Evolutionary conservation across 2,888 invertebrate genomes (phyloP), one percentile per base, ranked within the genome.

Genomic region (Parthenolecanium corni): DNA sequence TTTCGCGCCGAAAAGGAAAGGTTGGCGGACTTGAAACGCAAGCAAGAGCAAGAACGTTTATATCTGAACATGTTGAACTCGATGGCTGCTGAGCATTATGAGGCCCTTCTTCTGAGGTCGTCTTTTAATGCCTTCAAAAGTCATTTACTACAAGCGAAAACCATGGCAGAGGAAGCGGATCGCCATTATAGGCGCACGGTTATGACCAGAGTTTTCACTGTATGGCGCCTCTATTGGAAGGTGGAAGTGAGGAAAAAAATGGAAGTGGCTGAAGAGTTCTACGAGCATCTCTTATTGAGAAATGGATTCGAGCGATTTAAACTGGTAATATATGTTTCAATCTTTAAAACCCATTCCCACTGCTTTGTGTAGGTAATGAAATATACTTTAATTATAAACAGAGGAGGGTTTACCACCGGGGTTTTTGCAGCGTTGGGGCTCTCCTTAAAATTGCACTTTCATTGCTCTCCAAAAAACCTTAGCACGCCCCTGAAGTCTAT

Each of bases 151-250:
- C 36, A 46, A 6, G 21, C 16, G n/a, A 44, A 38, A 42, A 21
- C 31, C 12, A 46, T 54, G 47, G 16, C 44, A 24, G 46, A 47
- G 23, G 46, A 63, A 52, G 65, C 66, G 12, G 64, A 65, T n/a
- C 49, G 51, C 14, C 58, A 62, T 62, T 65, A 66, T 46, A 38
- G 65, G 14, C 23, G 16, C 11, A 65, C 54, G 52, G 42, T 66
- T 18, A 23, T 62, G 16, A 51, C 44, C 6, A 40, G 16, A 1
- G 18, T 16, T 46, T 66, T 66, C 51, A 52, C 47, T 1, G 52
- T 63, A 25, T 61, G 23, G 21, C 52, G 51, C 20, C 54, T 66
- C 47, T 42, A 21, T 44, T 38, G 52, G 38, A 58, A 25, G 36
- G 47, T 53, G 18, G 6, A 25, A 18, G 1, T 42, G 14, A 46